Evolutionary conservation across 2,797 vertebrate species (phyloP).

Genomic region (Odontamblyopus lacepedii): DNA sequence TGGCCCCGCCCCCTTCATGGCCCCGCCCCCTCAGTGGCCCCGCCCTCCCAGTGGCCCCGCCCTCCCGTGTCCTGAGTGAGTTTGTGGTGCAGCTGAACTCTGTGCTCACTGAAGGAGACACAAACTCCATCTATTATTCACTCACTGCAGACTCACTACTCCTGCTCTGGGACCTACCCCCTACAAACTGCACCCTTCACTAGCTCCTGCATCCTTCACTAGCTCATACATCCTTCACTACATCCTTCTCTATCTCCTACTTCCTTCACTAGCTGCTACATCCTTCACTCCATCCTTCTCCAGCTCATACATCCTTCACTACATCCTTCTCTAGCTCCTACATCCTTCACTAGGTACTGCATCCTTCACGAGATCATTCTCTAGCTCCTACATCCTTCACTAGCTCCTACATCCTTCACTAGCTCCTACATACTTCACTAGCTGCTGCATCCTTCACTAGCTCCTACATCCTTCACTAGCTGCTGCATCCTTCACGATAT

Average conservation of each 20-base stretch:
- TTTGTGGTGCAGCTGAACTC: slow-evolving; percentile 6
- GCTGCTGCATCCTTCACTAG: not conserved
- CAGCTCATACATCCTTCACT: not conserved
- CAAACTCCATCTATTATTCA: slow-evolving; percentile 11
- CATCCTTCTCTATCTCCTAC: not conserved
- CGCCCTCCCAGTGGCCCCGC: not conserved
- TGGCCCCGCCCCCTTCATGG: not conserved
- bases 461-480: not conserved
- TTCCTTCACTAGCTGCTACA: not conserved
- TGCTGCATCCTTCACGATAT: not conserved
- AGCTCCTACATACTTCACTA: not conserved
- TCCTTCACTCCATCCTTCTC: not conserved
- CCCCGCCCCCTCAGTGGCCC: not conserved
- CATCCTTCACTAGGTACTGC: not conserved
- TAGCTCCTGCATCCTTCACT: not conserved
- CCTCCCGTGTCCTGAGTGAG: not conserved
- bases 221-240: not conserved
- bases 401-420: not conserved
- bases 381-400: not conserved
- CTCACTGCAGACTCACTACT: slow-evolving; percentile 12
- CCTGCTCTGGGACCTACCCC: slow-evolving; percentile 3
- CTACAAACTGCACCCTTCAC: not conserved
- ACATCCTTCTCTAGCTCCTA: not conserved
- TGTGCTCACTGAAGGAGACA: slow-evolving; percentile 14
- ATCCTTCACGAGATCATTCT: not conserved